Base-by-base conservation (phyloP, 2,888 invertebrate genomes). In the Ariolimax columbianus region DNA sequence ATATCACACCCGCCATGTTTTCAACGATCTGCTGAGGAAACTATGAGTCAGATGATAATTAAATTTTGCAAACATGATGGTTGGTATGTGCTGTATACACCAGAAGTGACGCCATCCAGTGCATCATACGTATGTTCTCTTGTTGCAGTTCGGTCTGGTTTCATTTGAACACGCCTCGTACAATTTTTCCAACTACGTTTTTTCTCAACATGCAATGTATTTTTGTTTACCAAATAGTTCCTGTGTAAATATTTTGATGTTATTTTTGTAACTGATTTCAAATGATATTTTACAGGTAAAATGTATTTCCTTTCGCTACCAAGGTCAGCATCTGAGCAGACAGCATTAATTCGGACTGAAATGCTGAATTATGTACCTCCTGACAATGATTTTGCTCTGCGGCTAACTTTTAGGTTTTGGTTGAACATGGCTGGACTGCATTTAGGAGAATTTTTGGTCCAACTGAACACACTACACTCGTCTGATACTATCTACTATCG, bases 281-380 rank as follows among this genome's bases (percentile, higher is more conserved):
- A 23, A n/a, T 23, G 9, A 63, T 63, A n/a, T 47, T 79, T 43
- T 66, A 9, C 79, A 79, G 79, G 79, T 66, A 30, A 43, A 30
- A n/a, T 2, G n/a, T 79, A 66, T 47, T 79, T 43, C 47, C 66
- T 79, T 19, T 11, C 66, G 9, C 33, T 79, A 47, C 66, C 66
- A 30, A 63, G n/a, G 40, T 66, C 23, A 1, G 6, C 63, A 23
- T 14, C n/a, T 36, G 43, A 11, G 43, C 3, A 79, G 7, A 33
- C 47, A 79, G 68, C 79, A 40, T 9, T 68, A 36, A 66, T 79
- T 3, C 79, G 19, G 66, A 68, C 79, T 66, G 68, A 63, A 63
- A 30, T 7, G 1, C 30, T 79, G 1, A 66, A 79, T 47, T 30
- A 63, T 30, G 30, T 19, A 6, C 40, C 66, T 30, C 38, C 43